Evolutionary conservation across 2,797 vertebrate genomes (phyloP), one percentile per base, ranked within the genome.

Genomic region (Synanceia verrucosa): DNA sequence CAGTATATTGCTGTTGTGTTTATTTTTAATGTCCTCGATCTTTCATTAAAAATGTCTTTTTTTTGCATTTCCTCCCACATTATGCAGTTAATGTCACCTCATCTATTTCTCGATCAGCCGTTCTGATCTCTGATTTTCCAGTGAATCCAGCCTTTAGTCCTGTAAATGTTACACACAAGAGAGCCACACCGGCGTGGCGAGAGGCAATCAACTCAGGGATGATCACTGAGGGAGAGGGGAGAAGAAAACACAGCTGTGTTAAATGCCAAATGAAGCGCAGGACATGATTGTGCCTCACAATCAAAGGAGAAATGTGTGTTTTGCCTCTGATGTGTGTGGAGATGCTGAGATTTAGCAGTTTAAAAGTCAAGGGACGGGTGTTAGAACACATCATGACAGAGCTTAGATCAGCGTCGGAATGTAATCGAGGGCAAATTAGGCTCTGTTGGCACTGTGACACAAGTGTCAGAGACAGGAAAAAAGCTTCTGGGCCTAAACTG

Each of bases 201-300:
- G 85, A 83, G 61, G 77, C 86, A 88, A 88, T 90, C 85, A 84
- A 44, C 36, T 28, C 62, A 12, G 64, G 71, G 51, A 70, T 50
- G 70, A 87, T 81, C 67, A 70, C 58, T 48, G 76, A 65, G 65
- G 47, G 56, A 56, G 67, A 68, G 26, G 48, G 36, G 48, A 59
- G 56, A 61, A 72, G 52, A 76, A 78, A 82, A 86, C 84, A 76
- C 76, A 85, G 88, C 86, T 84, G 86, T 86, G 82, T 87, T 89
- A 93, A 93, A 94, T 89, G 91, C 78, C 91, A 92, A 90, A 89
- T 86, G 76, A 90, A 83, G 82, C 63, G 11, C 21, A 14, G 62
- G 79, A 76, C 84, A 83, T 84, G 80, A 88, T 84, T 85, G 83
- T 80, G 70, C 81, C 73, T 66, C 82, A 83, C 81, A 86, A 89